Percentiles rank a stretch among this genome's conserved stretches.
phyloP scores from a whole-genome alignment of 2,888 invertebrate species.

The Gisinianus flammeolus region DNA sequence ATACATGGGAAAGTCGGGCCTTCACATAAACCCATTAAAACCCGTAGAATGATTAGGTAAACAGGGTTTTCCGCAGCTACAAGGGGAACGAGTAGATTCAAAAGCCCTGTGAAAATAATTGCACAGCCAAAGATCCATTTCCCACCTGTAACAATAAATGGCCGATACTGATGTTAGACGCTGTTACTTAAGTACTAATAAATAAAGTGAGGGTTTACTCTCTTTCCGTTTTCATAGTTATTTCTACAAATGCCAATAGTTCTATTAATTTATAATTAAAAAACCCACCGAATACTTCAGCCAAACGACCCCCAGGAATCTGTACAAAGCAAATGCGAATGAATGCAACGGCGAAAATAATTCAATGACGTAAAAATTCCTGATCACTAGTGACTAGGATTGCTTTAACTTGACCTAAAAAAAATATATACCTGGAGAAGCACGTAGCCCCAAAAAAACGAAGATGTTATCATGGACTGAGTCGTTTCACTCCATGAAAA shows the following conservation, averaged over 20 bases:
- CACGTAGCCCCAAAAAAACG: conserved; percentile 46
- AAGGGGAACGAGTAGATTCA: conserved; percentile 43
- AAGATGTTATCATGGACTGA: conserved; percentile 69
- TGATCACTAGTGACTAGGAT: too few relatives aligned
- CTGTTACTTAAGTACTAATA: background rate
- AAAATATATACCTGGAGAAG: conserved; percentile 35
- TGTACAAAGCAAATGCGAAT: background rate
- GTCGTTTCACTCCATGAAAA: conserved; percentile 71
- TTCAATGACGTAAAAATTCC: background rate
- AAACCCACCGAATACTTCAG: conserved; percentile 35
- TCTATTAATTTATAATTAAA: too few relatives aligned
- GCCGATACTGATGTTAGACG: too few relatives aligned
- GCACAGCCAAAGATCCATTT: conserved; percentile 45
- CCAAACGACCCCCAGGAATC: conserved; percentile 48
- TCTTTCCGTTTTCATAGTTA: background rate
- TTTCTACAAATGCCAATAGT: background rate
- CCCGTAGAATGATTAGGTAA: conserved; percentile 35
- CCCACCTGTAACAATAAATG: conserved; percentile 20
- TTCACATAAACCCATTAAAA: conserved; percentile 42
- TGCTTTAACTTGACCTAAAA: too few relatives aligned
- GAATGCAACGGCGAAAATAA: background rate
- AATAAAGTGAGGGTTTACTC: background rate
- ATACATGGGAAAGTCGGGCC: conserved; percentile 45
- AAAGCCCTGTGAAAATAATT: conserved; percentile 41
- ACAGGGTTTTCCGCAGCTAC: conserved; percentile 37